Evolutionary conservation across 2,888 invertebrate species (phyloP), one percentile per base, ranked within the genome.

Genomic region (Sicus ferrugineus): DNA sequence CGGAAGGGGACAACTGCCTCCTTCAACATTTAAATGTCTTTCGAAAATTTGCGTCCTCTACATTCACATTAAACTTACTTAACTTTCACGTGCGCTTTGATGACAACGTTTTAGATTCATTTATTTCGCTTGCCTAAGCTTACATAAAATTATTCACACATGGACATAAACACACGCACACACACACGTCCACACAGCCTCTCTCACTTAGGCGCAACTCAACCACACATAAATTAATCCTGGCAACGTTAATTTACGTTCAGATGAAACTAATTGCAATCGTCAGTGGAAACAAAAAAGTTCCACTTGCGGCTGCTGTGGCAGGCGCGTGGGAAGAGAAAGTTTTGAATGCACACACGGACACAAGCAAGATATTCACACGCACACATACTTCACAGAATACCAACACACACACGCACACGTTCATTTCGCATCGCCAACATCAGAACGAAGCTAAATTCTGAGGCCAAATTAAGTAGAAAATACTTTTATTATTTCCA

Each of bases 221-320:
- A 73, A 71, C 72, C 73, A 66, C 70, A 73, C 76, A 74, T 75
- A 75, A 76, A 75, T 76, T 73, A 73, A 70, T 72, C 70, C 76
- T 76, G 74, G 72, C 74, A 74, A 74, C 73, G 70, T 72, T 68
- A 76, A 76, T 76, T 76, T 76, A 76, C 74, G 76, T 75, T 71
- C 70, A 72, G 69, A 68, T 69, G 56, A 75, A 75, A 75, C 75
- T 75, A 75, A 75, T 75, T 75, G 75, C 75, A 73, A 73, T 75
- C 75, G 75, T 75, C 75, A 75, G 75, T 74, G 70, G 73, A 74
- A 74, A n/a, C n/a, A n/a, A n/a, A 75, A 75, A 75, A 75, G 68
- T 75, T 73, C 72, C 69, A 70, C 74, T 75, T 75, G 74, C 69
- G 74, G 75, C 72, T 74, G 26, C 16, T 64, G 64, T 21, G 50